Base-by-base conservation (phyloP, 2,113 vertebrate genomes). In the Glaucidium brasilianum region DNA sequence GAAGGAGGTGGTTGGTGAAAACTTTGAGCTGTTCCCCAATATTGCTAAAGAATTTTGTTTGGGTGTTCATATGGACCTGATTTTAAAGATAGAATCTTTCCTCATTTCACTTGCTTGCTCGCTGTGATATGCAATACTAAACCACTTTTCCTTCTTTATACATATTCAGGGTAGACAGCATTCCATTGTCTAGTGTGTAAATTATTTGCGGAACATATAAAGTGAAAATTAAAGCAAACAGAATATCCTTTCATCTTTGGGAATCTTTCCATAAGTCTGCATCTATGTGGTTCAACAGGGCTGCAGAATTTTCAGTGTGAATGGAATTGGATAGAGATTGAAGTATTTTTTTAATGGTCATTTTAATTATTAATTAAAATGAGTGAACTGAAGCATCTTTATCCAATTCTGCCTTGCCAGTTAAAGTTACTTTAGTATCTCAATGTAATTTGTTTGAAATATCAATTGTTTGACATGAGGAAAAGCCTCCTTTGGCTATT, bases 121-220 rank as follows among this genome's bases (percentile, higher is more conserved):
- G 91, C 32, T 91, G 45, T 45, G 56, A 94, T 87, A 79, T 23
- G 75, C 71, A 94, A 60, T 69, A 64, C 29, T 73, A 83, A 85
- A 92, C 69, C 73, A 84, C 94, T 95, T 90, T 93, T 95, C 30
- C 49, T 92, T 91, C 83, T 94, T 88, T 55, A 62, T 66, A 20
- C 23, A 2, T 69, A 49, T 15, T 27, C 49, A 47, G 66, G 27
- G 49, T 85, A 66, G 69, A 35, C 84, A 92, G 77, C 64, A 73
- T 95, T 96, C 74, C 63, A 35, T 62, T 95, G 71, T 76, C 67
- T 95, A 63, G 67, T 75, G 11, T 55, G 37, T 69, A 91, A 90
- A 88, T 94, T 68, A 69, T 78, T 90, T 90, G 47, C 1, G 26
- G 72, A 82, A 88, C 91, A 10, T 59, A 59, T 45, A 39, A 92